Percentiles rank a stretch among this genome's conserved stretches.
These are phyloP conservation scores for Lithobates pipiens DNA, from an alignment of 2,797 vertebrate species.

Conservation along the genomic window DNA sequence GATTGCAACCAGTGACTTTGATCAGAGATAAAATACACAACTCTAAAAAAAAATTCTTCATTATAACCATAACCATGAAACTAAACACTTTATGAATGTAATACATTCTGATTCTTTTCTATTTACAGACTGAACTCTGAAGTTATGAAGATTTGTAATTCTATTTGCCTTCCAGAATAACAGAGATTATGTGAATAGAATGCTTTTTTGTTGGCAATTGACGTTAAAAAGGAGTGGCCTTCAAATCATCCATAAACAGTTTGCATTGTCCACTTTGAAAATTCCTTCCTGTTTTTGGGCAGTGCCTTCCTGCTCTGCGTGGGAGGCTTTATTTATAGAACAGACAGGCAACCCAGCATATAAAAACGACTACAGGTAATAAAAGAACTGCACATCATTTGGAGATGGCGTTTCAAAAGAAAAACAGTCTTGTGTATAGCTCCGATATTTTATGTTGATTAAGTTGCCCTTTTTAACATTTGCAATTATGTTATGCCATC, in stretches of 20 bases:
- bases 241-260: constrained; percentile 55
- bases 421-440: no score
- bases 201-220: constrained; percentile 44
- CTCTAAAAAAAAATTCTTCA: no score
- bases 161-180: neutral
- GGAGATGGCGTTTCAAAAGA: no score
- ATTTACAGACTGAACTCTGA: no score
- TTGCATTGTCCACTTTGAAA: constrained; percentile 51
- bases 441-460: no score
- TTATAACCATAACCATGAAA: no score
- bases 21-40: no score
- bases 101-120: no score
- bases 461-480: no score
- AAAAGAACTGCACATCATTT: constrained; percentile 3
- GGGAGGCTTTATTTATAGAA: constrained; percentile 55
- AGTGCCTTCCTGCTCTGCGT: constrained; percentile 46
- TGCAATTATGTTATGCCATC: no score
- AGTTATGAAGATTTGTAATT: neutral
- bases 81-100: no score
- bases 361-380: constrained; percentile 30
- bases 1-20: no score
- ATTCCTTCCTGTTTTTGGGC: constrained; percentile 54
- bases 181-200: constrained; percentile 9
- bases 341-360: constrained; percentile 22
- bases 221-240: constrained; percentile 32